phyloP scores from a whole-genome alignment of 2,888 invertebrate genomes.

The Patella ulyssiponensis region DNA sequence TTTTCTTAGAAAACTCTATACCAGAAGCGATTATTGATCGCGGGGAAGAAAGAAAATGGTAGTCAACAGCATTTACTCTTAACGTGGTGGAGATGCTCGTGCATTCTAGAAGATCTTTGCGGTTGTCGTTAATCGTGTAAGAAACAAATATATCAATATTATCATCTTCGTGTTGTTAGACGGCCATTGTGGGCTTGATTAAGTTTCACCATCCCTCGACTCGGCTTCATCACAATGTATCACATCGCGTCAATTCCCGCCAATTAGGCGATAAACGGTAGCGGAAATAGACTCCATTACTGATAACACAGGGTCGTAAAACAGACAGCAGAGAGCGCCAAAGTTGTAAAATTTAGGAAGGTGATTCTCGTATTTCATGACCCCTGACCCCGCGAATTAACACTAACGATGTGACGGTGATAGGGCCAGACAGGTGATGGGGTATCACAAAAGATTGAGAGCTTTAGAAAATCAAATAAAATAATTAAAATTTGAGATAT shows the following conservation, averaged over 20 bases:
- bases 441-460: background rate
- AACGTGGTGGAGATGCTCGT: background rate
- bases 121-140: too few relatives aligned
- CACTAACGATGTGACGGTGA: background rate
- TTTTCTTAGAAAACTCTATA: too few relatives aligned
- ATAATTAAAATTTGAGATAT: background rate
- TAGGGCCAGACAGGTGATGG: background rate
- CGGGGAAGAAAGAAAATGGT: too few relatives aligned
- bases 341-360: constrained; percentile 6
- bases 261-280: constrained; percentile 11
- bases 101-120: background rate
- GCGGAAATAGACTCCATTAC: constrained; percentile 5
- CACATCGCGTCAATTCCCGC: background rate
- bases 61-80: too few relatives aligned
- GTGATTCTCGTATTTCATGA: background rate
- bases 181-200: too few relatives aligned
- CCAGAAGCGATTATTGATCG: too few relatives aligned
- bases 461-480: background rate
- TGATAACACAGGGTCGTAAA: constrained; percentile 1
- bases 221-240: background rate
- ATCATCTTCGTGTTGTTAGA: too few relatives aligned
- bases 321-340: constrained; percentile 9
- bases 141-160: too few relatives aligned
- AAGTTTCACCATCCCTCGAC: background rate
- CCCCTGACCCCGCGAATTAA: constrained; percentile 2